These are phyloP conservation scores for Drosophila simulans DNA, from an alignment of 1,140 invertebrate genomes.

Conservation along the genomic window DNA sequence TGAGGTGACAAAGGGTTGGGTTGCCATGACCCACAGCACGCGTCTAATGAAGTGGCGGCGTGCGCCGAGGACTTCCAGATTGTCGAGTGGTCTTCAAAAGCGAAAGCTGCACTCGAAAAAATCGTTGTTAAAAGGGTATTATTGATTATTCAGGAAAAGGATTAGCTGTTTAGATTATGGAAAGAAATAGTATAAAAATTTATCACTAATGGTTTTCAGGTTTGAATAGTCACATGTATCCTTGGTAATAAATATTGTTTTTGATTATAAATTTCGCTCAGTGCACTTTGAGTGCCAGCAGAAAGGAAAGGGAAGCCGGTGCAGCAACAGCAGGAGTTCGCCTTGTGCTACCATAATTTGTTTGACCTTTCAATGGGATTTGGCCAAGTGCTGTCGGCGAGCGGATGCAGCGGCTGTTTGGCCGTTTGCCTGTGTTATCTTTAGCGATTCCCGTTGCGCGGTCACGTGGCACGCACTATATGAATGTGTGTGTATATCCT, in stretches of 20 bases:
- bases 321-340: conserved; percentile 34
- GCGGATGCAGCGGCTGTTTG: conserved; percentile 40
- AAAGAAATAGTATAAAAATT: background rate
- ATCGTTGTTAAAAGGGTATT: background rate
- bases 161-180: too few relatives aligned
- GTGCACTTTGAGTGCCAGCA: background rate
- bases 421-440: conserved; percentile 59
- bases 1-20: conserved; percentile 33
- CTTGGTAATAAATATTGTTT: too few relatives aligned
- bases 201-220: too few relatives aligned
- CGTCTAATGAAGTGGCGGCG: conserved; percentile 78
- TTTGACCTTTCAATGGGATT: conserved; percentile 77
- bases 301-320: background rate
- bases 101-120: conserved; percentile 17
- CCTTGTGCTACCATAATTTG: conserved; percentile 60
- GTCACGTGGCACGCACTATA: conserved; percentile 51
- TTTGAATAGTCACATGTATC: too few relatives aligned
- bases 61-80: conserved; percentile 44
- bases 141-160: too few relatives aligned
- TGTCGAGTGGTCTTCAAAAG: conserved; percentile 31
- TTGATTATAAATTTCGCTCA: background rate
- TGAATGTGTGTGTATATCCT: background rate
- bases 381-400: conserved; percentile 45
- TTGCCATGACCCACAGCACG: conserved; percentile 35
- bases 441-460: conserved; percentile 52